These are phyloP conservation scores for Sarcophaga variegata DNA, from an alignment of 2,888 invertebrate genomes.

Conservation along the genomic window DNA sequence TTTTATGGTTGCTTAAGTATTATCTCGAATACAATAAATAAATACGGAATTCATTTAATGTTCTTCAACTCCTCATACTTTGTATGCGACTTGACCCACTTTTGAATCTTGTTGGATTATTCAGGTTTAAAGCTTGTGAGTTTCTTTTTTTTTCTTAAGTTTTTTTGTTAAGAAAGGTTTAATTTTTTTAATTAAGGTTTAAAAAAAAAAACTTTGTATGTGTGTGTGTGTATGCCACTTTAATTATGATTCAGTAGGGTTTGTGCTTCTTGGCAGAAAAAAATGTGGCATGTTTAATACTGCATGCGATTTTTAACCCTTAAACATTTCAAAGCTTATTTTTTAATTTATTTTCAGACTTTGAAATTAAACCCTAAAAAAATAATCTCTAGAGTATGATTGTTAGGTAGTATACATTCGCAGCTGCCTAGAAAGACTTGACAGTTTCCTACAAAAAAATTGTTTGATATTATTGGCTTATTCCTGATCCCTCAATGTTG, in stretches of 20 bases:
- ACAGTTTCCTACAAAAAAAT: too few relatives aligned
- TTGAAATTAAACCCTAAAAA: too few relatives aligned
- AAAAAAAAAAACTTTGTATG: neutral
- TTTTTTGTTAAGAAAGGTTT: slow-evolving; percentile 17
- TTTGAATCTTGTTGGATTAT: slow-evolving; percentile 14
- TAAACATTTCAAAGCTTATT: too few relatives aligned
- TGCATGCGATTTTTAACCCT: too few relatives aligned
- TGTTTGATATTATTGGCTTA: too few relatives aligned
- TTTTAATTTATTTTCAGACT: too few relatives aligned
- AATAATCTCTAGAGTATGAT: too few relatives aligned
- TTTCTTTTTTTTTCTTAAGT: neutral
- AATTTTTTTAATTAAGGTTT: slow-evolving; percentile 20
- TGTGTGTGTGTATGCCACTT: slow-evolving; percentile 1
- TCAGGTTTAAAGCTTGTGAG: slow-evolving; percentile 4
- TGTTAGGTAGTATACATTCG: too few relatives aligned
- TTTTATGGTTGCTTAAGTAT: slow-evolving; percentile 32
- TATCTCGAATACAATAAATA: slow-evolving; percentile 46
- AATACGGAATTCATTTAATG: slow-evolving; percentile 47
- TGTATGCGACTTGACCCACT: slow-evolving; percentile 47
- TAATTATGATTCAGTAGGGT: neutral
- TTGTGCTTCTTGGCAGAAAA: too few relatives aligned
- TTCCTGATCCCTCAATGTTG: too few relatives aligned
- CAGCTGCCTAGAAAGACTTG: too few relatives aligned
- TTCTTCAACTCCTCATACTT: slow-evolving; percentile 22
- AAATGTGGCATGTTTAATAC: too few relatives aligned